Base-by-base conservation (phyloP, 2,113 vertebrate species). In the Theristicus caerulescens region DNA sequence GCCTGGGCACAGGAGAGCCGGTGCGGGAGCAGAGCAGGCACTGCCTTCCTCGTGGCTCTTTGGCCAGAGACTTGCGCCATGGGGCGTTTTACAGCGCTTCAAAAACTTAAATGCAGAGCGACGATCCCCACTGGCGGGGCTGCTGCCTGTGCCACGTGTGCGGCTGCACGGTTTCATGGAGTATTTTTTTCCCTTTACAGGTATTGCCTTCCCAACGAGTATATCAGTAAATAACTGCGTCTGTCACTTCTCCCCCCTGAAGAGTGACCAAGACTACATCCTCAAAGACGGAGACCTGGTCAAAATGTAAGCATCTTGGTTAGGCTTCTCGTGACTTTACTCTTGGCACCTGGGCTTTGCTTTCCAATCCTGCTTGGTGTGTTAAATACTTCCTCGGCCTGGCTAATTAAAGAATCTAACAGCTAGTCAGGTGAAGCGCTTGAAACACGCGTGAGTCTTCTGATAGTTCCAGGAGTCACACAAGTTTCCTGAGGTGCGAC, bases 221-320 rank as follows among this genome's bases (percentile, higher is more conserved):
- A 98, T 99, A 93, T 99, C 99, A 0, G 99, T 99, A 36, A 99
- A 99, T 98, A 99, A 99, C 98, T 99, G 99, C 6, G 99, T 99
- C n/a, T 99, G 99, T 95, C 99, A 99, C 98, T 99, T 99, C 98
- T 99, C 99, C 52, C 99, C 99, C 18, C 97, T 99, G 98, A 99
- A 99, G 98, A 99, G 99, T 12, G 99, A 99, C 97, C 98, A 99
- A 59, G 99, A 99, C 78, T 98, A 99, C 96, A 97, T 98, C 80
- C 98, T 99, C 82, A 99, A 99, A 95, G 99, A 99, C 20, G 99
- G 99, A 9, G 99, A 99, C 94, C 84, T 99, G 91, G 98, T 99
- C 95, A 99, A 99, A 98, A 98, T 99, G 99, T 99, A 98, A 98
- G 98, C 69, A 17, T 16, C 61, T 9, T 21, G 11, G 4, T 42